A percentile compares a stretch with the other conserved stretches of the same genome.
Evolutionary conservation across 2,888 invertebrate genomes (phyloP).

Genomic region (Phengaris arion): DNA sequence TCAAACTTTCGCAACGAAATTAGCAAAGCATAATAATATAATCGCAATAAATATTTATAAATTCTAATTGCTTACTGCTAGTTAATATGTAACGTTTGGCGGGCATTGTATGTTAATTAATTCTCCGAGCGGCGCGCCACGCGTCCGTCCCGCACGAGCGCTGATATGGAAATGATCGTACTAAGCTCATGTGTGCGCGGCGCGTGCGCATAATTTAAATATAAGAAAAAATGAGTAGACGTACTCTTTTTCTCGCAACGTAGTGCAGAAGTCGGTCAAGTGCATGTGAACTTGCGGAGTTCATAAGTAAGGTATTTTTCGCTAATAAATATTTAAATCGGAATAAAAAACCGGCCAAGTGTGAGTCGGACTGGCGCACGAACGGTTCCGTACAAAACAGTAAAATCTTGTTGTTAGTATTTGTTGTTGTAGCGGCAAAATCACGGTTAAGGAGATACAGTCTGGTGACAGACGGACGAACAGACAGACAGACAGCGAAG

Average conservation of each 20-base stretch:
- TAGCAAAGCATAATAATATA: background rate
- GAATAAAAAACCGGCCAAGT: no score
- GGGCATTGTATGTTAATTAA: constrained; percentile 23
- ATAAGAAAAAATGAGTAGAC: background rate
- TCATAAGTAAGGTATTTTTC: no score
- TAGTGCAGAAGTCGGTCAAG: no score
- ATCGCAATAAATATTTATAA: constrained; percentile 16
- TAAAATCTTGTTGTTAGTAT: no score
- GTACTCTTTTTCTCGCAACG: background rate
- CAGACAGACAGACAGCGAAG: no score
- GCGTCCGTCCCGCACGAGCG: constrained; percentile 28
- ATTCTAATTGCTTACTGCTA: background rate
- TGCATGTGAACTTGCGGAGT: no score
- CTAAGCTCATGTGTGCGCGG: constrained; percentile 24
- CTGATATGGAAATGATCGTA: constrained; percentile 31
- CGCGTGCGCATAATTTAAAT: constrained; percentile 36
- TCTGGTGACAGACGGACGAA: no score
- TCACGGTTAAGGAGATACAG: no score
- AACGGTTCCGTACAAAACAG: no score
- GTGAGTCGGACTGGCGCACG: no score
- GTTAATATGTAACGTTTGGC: constrained; percentile 23
- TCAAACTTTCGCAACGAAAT: constrained; percentile 3
- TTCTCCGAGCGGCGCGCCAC: constrained; percentile 5
- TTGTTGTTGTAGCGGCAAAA: no score
- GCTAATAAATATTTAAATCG: no score